Evolutionary conservation across 2,797 vertebrate species (phyloP).

Genomic region (Ispidina picta): DNA sequence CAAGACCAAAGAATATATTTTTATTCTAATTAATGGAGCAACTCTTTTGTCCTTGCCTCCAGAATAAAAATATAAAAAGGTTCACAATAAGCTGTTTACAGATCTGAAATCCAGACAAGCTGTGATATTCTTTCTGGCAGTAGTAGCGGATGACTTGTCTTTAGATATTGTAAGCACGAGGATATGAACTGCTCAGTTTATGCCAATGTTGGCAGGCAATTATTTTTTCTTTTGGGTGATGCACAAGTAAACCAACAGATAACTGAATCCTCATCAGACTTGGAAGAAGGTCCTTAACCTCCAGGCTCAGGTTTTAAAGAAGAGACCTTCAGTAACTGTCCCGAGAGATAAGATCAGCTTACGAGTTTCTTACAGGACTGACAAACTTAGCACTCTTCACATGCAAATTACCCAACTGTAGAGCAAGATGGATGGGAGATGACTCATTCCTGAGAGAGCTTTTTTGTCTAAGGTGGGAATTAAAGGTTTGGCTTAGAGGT

Average conservation of each 20-base stretch:
- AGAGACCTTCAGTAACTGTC: constrained; percentile 27
- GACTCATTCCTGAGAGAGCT: not conserved
- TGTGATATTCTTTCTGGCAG: constrained; percentile 15
- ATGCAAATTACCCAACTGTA: not conserved
- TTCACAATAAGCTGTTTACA: not conserved
- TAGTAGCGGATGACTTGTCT: not conserved
- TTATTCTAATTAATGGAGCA: not conserved
- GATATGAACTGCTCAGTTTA: not conserved
- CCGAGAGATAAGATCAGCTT: constrained; percentile 54
- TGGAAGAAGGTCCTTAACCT: constrained; percentile 16
- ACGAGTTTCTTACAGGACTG: not conserved
- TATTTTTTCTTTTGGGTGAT: not conserved
- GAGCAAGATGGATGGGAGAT: not conserved
- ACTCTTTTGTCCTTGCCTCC: not conserved
- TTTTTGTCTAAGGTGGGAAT: not conserved
- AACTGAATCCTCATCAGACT: constrained; percentile 21
- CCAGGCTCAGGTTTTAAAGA: not conserved
- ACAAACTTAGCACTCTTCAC: constrained; percentile 26
- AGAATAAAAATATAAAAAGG: not conserved
- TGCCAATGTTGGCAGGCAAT: not conserved
- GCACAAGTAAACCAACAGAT: not conserved
- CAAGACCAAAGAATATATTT: not conserved
- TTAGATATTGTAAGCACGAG: not conserved
- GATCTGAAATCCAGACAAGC: not conserved
- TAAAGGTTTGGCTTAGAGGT: not conserved